Percentiles rank a stretch among this genome's conserved stretches.
Conservation (phyloP, 2,113 vertebrate genomes). For the Sprattus sprattus region DNA sequence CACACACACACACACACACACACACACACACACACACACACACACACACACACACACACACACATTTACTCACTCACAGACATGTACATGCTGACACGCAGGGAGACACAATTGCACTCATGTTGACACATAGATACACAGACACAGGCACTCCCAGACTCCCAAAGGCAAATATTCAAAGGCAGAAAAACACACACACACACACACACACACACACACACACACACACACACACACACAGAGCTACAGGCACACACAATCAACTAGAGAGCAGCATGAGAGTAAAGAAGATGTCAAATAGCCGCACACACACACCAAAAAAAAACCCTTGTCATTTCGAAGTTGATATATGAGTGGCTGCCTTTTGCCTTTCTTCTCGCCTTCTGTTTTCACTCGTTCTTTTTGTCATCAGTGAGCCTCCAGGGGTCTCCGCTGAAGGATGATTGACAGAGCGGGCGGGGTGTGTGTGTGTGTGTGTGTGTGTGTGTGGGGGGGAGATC, state of each 20-base stretch:
- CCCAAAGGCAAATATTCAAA: background rate
- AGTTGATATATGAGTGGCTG: conserved; percentile 34
- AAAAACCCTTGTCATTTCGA: conserved; percentile 14
- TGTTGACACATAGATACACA: conserved; percentile 1
- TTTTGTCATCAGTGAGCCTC: background rate
- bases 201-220: conserved; percentile 9
- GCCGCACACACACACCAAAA: conserved; percentile 27
- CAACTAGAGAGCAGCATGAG: background rate
- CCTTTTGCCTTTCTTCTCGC: background rate
- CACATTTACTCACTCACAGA: conserved; percentile 1
- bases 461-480: background rate
- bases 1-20: conserved; percentile 16
- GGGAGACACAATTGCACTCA: conserved; percentile 9
- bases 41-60: conserved; percentile 5
- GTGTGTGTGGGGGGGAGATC: background rate
- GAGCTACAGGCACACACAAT: background rate
- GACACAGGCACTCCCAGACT: background rate
- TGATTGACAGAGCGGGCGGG: background rate
- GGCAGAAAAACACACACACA: background rate
- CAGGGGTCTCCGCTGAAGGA: background rate
- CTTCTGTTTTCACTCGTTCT: background rate
- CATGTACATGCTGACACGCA: background rate
- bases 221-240: conserved; percentile 14
- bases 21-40: background rate
- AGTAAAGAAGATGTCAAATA: conserved; percentile 5